phyloP scores from a whole-genome alignment of 1,140 invertebrate species.

The Penaeus japonicus region DNA sequence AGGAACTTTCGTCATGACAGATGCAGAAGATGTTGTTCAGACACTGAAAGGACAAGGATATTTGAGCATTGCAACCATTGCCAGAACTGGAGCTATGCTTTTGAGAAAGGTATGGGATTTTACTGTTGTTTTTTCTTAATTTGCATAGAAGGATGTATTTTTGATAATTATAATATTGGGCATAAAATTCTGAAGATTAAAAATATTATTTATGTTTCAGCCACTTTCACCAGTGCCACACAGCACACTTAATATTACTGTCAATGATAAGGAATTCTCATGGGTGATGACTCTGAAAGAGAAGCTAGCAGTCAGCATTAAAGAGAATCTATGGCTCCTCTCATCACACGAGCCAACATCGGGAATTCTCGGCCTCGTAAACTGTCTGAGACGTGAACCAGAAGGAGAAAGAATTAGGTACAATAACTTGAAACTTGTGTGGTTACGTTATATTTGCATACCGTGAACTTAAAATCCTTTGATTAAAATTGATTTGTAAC shows the following conservation, averaged over 20 bases:
- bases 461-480: too few relatives aligned
- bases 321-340: constrained; percentile 63
- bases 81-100: background rate
- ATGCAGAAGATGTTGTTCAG: background rate
- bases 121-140: background rate
- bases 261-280: constrained; percentile 22
- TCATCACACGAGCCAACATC: constrained; percentile 62
- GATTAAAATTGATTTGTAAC: too few relatives aligned
- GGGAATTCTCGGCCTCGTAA: constrained; percentile 87
- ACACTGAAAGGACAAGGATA: background rate
- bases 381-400: constrained; percentile 85
- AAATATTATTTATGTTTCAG: background rate
- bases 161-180: too few relatives aligned
- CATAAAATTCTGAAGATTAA: background rate
- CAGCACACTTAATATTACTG: background rate
- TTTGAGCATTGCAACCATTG: constrained; percentile 3
- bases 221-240: background rate
- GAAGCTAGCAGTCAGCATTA: constrained; percentile 51
- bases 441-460: constrained; percentile 39
- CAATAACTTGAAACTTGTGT: constrained; percentile 48
- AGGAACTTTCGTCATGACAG: constrained; percentile 17
- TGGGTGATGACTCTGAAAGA: constrained; percentile 45
- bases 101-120: constrained; percentile 20
- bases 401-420: constrained; percentile 78
- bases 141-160: too few relatives aligned